Base-by-base conservation (phyloP, 37 sponge, comb jelly and placozoan species). In the Beroe ovata region DNA sequence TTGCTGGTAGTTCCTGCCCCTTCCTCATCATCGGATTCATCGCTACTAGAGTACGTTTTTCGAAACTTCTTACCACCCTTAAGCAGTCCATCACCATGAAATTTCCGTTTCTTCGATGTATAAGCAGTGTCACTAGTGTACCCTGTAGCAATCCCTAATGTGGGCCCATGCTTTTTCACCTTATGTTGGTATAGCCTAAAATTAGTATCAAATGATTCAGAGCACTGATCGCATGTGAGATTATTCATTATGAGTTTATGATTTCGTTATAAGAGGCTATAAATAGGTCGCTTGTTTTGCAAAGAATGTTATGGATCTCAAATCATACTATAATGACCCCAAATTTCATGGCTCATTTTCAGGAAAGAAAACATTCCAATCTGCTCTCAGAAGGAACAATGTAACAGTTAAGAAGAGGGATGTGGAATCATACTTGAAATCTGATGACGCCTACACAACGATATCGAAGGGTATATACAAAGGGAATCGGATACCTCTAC, bases 171-270 rank as follows among this genome's bases (percentile, higher is more conserved):
- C 35, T 26, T 18, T 1, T 26, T 6, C 14, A 66, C 36, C 16
- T 66, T 66, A 30, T 66, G 69, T 4, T 66, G 35, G 16, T 66
- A 66, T 34, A 66, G 69, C 16, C 2, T 34, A 16, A 66, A 66
- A 33, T 66, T 66, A 16, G 35, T 33, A 1, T 1, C 16, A 33
- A 66, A 66, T 32, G 16, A 2, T 32, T 2, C 35, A 33, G 25
- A 11, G 16, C 69, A 66, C 34, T 66, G 69, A 30, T 66, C 30
- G 16, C 69, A 66, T 6, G 3, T 29, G 14, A 66, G 36, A 2
- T 29, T 1, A 25, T 11, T 30, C 16, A n/a, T n/a, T n/a, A n/a
- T n/a, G n/a, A n/a, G n/a, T n/a, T n/a, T n/a, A n/a, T n/a, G n/a
- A n/a, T n/a, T n/a, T n/a, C n/a, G n/a, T n/a, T n/a, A n/a, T n/a